These are phyloP conservation scores for Phocides pigmalion DNA, from an alignment of 1,140 invertebrate species.

Conservation along the genomic window DNA sequence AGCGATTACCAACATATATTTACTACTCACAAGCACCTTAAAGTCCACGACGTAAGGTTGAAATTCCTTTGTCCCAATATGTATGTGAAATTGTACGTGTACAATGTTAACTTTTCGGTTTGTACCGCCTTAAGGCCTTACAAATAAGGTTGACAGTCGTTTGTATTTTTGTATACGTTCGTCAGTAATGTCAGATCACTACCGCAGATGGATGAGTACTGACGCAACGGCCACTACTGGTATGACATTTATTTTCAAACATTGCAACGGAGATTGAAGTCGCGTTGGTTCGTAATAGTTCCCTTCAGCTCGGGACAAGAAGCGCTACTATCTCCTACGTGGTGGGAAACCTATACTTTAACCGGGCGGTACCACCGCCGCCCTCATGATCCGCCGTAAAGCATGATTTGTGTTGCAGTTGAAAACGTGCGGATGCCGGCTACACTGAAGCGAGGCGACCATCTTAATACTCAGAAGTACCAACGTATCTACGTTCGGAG, in stretches of 20 bases:
- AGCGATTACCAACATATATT: slow-evolving; percentile 38
- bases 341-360: no score
- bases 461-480: no score
- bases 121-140: not conserved
- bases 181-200: slow-evolving; percentile 6
- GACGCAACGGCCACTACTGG: slow-evolving; percentile 26
- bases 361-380: no score
- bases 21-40: slow-evolving; percentile 21
- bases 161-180: not conserved
- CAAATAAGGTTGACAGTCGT: slow-evolving; percentile 3
- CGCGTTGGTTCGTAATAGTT: no score
- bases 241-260: slow-evolving; percentile 34
- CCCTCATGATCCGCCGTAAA: no score
- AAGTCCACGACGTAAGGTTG: slow-evolving; percentile 21
- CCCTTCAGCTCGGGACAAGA: no score
- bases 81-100: not conserved
- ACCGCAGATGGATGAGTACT: slow-evolving; percentile 25
- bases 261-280: slow-evolving; percentile 4
- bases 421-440: no score
- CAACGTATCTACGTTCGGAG: no score
- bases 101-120: not conserved
- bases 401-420: no score
- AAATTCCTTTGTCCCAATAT: slow-evolving; percentile 6
- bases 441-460: no score
- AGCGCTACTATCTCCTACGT: no score